phyloP scores from a whole-genome alignment of 1,140 invertebrate species.

The Oryctes rhinoceros region DNA sequence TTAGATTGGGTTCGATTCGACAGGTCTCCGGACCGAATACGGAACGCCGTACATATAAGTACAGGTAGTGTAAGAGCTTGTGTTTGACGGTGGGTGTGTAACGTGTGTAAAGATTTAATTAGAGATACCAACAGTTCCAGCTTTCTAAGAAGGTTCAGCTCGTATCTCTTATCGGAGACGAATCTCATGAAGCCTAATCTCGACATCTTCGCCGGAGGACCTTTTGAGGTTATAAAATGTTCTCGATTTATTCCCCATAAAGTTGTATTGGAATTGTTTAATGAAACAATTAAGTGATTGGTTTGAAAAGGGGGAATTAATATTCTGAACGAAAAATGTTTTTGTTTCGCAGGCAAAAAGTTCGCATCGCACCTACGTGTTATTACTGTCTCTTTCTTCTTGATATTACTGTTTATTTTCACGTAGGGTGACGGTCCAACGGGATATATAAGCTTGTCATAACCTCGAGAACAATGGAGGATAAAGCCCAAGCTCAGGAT shows the following conservation, averaged over 20 bases:
- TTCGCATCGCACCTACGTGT: no score
- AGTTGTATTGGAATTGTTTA: background rate
- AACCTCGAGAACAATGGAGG: no score
- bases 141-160: background rate
- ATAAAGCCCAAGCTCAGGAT: no score
- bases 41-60: slow-evolving; percentile 5
- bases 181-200: background rate
- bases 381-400: no score
- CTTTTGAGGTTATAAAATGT: background rate
- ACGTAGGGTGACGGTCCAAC: no score
- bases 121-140: slow-evolving; percentile 27
- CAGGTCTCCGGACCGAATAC: background rate
- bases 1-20: slow-evolving; percentile 20
- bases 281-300: background rate
- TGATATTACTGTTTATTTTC: no score
- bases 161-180: background rate
- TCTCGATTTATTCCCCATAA: background rate
- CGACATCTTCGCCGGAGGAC: background rate
- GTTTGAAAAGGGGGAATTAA: background rate
- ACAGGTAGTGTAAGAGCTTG: background rate
- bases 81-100: slow-evolving; percentile 29
- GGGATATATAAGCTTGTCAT: no score
- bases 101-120: slow-evolving; percentile 41
- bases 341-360: no score
- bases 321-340: no score